Conservation (phyloP, 2,113 vertebrate species). For the Elephas maximus region DNA sequence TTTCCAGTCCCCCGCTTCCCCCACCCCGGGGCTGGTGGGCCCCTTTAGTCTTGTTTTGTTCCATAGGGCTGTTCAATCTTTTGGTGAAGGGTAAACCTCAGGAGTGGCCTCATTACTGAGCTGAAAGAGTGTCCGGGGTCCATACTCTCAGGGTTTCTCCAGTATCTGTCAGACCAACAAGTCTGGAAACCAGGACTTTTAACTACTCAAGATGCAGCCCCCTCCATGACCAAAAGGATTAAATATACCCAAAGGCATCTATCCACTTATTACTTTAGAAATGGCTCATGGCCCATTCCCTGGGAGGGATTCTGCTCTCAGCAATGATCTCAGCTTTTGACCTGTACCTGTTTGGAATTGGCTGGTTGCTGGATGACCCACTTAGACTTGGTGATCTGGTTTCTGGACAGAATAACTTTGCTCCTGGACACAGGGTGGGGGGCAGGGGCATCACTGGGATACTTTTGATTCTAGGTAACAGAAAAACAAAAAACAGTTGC, state of each 20-base stretch:
- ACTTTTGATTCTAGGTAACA: neutral
- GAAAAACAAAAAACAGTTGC: neutral
- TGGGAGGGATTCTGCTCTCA: neutral
- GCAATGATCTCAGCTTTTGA: constrained; percentile 51
- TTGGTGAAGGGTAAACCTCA: too few relatives aligned
- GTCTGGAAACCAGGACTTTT: neutral
- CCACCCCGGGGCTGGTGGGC: too few relatives aligned
- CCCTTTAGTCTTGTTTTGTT: too few relatives aligned
- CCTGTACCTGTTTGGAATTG: constrained; percentile 47
- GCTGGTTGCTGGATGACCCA: constrained; percentile 15
- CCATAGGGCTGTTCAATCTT: too few relatives aligned
- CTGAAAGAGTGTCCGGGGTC: too few relatives aligned
- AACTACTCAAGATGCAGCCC: neutral
- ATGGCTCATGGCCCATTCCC: neutral
- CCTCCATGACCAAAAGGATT: neutral
- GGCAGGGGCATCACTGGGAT: neutral
- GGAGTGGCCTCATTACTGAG: too few relatives aligned
- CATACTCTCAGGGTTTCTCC: too few relatives aligned
- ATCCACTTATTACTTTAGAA: neutral
- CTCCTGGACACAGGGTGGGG: neutral
- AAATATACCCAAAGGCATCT: neutral
- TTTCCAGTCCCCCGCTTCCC: too few relatives aligned
- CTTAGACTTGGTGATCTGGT: neutral
- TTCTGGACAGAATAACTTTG: constrained; percentile 14
- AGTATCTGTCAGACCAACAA: too few relatives aligned